Conservation (phyloP, 2,113 vertebrate genomes). For the Onychorhynchus coronatus region DNA sequence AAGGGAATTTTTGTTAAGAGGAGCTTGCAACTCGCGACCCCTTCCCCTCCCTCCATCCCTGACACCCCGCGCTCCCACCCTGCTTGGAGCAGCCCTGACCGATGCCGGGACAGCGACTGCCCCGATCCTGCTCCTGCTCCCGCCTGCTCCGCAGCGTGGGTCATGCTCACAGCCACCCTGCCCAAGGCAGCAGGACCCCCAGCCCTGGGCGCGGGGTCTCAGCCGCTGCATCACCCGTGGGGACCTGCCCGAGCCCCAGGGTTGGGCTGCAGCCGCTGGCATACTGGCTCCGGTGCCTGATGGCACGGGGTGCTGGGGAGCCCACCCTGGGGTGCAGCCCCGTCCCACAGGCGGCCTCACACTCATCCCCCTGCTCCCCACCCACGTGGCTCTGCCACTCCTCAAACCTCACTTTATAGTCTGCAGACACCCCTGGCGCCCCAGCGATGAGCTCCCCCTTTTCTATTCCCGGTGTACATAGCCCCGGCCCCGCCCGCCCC, state of each 20-base stretch:
- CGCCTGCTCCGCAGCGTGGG: background rate
- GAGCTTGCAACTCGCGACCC: conserved; percentile 47
- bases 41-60: background rate
- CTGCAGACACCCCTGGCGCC: conserved; percentile 58
- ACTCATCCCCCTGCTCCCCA: background rate
- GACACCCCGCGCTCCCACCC: background rate
- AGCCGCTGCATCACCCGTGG: background rate
- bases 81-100: background rate
- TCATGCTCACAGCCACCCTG: background rate
- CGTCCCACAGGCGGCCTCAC: rapidly evolving
- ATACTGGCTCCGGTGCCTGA: rapidly evolving
- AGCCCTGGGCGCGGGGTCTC: background rate
- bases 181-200: background rate
- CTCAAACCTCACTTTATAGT: conserved; percentile 73
- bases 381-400: conserved; percentile 31
- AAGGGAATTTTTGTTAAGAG: conserved; percentile 58
- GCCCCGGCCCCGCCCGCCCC: conserved; percentile 1
- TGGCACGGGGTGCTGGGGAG: background rate
- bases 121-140: background rate
- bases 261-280: background rate
- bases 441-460: conserved; percentile 65
- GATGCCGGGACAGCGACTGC: background rate
- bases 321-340: background rate
- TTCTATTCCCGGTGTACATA: conserved; percentile 77
- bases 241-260: background rate